Evolutionary conservation across 2,797 vertebrate species (phyloP).

Genomic region (Kryptopterus vitreolus): DNA sequence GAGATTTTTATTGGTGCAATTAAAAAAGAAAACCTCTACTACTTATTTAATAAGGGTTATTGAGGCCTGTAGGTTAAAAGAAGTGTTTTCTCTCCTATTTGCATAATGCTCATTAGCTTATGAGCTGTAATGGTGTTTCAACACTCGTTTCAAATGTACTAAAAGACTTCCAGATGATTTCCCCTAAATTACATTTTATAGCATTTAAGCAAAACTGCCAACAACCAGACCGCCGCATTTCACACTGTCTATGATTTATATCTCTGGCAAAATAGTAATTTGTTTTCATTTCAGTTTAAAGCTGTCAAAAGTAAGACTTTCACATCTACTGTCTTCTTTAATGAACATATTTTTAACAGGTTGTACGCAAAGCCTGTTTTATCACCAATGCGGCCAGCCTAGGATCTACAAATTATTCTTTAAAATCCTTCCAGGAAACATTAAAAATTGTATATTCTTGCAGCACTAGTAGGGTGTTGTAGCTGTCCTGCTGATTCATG

Average conservation of each 20-base stretch:
- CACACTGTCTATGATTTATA: background rate
- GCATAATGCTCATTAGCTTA: background rate
- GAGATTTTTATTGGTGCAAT: background rate
- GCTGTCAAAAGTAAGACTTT: background rate
- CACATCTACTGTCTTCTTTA: background rate
- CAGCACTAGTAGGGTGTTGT: background rate
- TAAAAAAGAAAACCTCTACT: background rate
- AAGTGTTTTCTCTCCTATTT: background rate
- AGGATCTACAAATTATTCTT: background rate
- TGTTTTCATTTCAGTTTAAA: background rate
- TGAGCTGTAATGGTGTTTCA: background rate
- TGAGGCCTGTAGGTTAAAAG: background rate
- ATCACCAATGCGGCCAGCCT: background rate
- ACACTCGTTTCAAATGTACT: background rate
- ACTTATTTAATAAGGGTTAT: background rate
- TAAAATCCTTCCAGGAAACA: background rate
- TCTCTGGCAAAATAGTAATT: background rate
- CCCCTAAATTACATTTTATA: background rate
- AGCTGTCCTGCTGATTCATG: conserved; percentile 5
- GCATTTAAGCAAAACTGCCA: background rate
- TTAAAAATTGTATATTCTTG: background rate
- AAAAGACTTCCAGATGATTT: background rate
- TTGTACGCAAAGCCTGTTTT: background rate
- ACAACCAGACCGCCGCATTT: background rate
- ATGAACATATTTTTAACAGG: background rate